phyloP scores from a whole-genome alignment of 2,888 invertebrate species.

The Phengaris arion region DNA sequence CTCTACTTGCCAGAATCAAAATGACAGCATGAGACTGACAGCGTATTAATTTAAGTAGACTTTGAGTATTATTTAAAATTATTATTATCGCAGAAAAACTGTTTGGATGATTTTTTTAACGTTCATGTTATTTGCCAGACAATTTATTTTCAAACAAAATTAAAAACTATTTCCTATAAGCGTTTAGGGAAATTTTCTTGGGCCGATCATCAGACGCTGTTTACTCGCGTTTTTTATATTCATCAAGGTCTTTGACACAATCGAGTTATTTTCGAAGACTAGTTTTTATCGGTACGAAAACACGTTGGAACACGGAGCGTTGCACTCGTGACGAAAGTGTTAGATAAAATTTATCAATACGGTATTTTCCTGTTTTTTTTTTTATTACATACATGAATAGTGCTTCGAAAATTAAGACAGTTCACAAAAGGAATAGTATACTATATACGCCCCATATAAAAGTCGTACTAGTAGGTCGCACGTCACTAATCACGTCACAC shows the following conservation, averaged over 20 bases:
- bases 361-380: too few species aligned
- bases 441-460: too few species aligned
- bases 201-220: slow-evolving; percentile 42
- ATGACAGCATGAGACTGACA: too few species aligned
- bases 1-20: too few species aligned
- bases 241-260: slow-evolving; percentile 74
- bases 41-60: too few species aligned
- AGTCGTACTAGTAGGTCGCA: too few species aligned
- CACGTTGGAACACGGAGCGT: slow-evolving; percentile 33
- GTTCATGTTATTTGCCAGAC: not conserved
- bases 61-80: too few species aligned
- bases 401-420: too few species aligned
- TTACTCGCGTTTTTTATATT: slow-evolving; percentile 57
- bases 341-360: slow-evolving; percentile 16
- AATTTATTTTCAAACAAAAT: slow-evolving; percentile 7
- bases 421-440: too few species aligned
- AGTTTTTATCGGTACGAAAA: slow-evolving; percentile 55
- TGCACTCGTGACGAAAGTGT: slow-evolving; percentile 37
- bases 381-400: too few species aligned
- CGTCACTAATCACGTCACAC: too few species aligned
- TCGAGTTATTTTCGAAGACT: slow-evolving; percentile 58
- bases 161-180: slow-evolving; percentile 33
- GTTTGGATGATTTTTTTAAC: not conserved
- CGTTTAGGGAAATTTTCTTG: slow-evolving; percentile 41
- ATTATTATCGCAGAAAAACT: too few species aligned